These are phyloP conservation scores for Lanius collurio DNA, from an alignment of 2,113 vertebrate species.

Conservation along the genomic window DNA sequence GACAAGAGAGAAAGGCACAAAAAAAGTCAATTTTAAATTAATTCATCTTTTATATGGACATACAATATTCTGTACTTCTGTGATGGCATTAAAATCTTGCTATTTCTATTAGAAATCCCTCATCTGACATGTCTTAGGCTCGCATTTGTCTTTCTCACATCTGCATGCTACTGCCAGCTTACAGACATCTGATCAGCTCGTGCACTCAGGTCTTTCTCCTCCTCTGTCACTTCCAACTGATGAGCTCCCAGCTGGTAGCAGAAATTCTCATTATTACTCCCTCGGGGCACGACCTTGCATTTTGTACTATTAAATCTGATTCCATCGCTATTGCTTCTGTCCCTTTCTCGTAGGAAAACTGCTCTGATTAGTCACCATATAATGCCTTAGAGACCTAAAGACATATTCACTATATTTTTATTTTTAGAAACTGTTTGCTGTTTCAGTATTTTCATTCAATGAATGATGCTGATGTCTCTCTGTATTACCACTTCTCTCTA, in stretches of 20 bases:
- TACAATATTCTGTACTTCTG: constrained; percentile 16
- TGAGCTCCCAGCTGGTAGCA: constrained; percentile 66
- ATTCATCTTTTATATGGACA: constrained; percentile 29
- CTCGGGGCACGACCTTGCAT: constrained; percentile 45
- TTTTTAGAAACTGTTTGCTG: constrained; percentile 64
- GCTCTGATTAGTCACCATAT: constrained; percentile 55
- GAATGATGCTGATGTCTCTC: constrained; percentile 64
- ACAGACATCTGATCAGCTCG: constrained; percentile 48
- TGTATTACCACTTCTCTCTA: constrained; percentile 50
- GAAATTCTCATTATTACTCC: constrained; percentile 67
- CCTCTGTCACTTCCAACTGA: constrained; percentile 66
- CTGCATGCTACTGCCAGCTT: constrained; percentile 44
- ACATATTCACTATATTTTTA: constrained; percentile 53
- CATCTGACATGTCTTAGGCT: constrained; percentile 16
- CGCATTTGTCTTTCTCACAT: constrained; percentile 55
- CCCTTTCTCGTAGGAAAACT: constrained; percentile 13
- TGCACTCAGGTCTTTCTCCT: constrained; percentile 33
- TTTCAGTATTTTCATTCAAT: constrained; percentile 57
- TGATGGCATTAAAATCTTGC: constrained; percentile 8
- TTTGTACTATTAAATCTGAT: constrained; percentile 65
- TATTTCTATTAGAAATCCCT: constrained; percentile 42
- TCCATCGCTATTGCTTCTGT: constrained; percentile 60
- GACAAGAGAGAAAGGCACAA: neutral
- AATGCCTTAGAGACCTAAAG: constrained; percentile 56
- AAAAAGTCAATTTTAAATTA: constrained; percentile 25